A percentile compares a stretch with the other conserved stretches of the same genome.
These are phyloP conservation scores for Scaptomyza cyrtandrae DNA, from an alignment of 2,888 invertebrate genomes.

Conservation along the genomic window DNA sequence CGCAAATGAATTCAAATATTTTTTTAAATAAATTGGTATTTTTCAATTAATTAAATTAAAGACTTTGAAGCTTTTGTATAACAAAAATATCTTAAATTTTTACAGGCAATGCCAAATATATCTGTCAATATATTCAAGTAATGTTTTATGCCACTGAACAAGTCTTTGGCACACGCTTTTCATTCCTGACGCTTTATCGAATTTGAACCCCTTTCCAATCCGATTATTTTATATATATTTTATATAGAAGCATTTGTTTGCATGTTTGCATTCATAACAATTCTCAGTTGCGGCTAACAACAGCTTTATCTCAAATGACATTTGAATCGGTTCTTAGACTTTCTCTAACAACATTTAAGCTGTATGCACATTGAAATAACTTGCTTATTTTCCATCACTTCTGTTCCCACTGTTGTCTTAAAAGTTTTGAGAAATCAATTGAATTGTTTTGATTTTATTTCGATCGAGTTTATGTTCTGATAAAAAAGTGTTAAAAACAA, in stretches of 20 bases:
- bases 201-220: constrained; percentile 7
- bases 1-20: background rate
- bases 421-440: constrained; percentile 10
- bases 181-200: background rate
- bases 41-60: background rate
- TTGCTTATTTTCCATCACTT: constrained; percentile 32
- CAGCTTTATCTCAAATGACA: background rate
- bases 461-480: background rate
- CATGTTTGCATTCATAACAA: constrained; percentile 18
- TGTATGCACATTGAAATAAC: constrained; percentile 1
- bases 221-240: background rate
- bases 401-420: constrained; percentile 12
- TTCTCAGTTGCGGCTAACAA: constrained; percentile 3
- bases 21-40: background rate
- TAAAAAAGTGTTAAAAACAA: too few species aligned
- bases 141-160: background rate
- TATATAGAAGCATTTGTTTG: constrained; percentile 8
- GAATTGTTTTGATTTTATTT: constrained; percentile 8
- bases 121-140: constrained; percentile 39
- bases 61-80: too few species aligned
- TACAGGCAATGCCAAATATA: too few species aligned
- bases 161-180: background rate
- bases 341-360: constrained; percentile 5
- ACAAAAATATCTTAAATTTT: background rate
- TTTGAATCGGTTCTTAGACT: background rate